These are phyloP conservation scores for Lophotis ruficrista DNA, from an alignment of 2,113 vertebrate genomes.

Conservation along the genomic window DNA sequence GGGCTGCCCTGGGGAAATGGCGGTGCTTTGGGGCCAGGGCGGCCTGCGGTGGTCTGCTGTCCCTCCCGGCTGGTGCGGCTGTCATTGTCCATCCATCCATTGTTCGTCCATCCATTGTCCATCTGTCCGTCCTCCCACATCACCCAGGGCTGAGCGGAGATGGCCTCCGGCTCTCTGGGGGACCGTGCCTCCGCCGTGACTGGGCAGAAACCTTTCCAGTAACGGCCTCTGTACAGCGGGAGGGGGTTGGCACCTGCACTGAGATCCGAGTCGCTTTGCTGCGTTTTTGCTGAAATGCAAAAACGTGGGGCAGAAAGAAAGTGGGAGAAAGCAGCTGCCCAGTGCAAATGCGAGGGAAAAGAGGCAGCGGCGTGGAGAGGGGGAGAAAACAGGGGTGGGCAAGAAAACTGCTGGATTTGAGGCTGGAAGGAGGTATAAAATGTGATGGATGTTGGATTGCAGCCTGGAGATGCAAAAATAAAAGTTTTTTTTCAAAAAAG, in stretches of 20 bases:
- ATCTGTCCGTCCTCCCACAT: accelerated
- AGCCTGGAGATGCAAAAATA: no score
- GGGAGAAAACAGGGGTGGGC: background rate
- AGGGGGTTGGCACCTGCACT: accelerated
- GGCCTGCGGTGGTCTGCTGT: background rate
- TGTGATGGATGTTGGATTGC: background rate
- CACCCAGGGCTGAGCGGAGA: accelerated
- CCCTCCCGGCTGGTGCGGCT: background rate
- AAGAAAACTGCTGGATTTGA: background rate
- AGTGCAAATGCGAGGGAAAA: background rate
- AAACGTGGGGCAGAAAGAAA: background rate
- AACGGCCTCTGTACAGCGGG: background rate
- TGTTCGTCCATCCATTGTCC: no score
- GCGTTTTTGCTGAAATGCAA: background rate
- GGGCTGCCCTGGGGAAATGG: no score
- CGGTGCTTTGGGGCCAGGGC: background rate
- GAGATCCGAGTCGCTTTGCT: background rate
- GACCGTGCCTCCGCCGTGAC: no score
- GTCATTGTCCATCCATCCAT: no score
- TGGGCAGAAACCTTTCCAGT: background rate
- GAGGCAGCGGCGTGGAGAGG: background rate
- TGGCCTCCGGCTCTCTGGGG: accelerated
- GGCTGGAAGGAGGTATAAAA: background rate
- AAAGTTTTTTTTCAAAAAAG: no score
- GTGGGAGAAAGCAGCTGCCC: background rate